Conservation (phyloP, 2,888 invertebrate genomes). For the Seira musarum region DNA sequence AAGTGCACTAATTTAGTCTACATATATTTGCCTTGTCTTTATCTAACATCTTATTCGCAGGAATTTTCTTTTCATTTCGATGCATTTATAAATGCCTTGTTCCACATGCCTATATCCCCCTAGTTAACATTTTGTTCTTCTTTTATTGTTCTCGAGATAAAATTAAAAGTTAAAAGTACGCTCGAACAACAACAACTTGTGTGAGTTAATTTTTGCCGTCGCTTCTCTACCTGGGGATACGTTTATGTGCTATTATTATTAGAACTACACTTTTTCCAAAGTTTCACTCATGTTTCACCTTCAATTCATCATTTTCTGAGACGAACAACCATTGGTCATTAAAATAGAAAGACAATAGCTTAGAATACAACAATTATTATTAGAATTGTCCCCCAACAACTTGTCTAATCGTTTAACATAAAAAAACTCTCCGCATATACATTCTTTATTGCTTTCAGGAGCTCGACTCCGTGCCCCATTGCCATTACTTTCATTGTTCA, state of each 20-base stretch:
- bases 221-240: neutral
- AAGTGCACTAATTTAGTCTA: too few species aligned
- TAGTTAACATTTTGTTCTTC: too few species aligned
- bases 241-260: neutral
- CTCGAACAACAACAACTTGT: too few species aligned
- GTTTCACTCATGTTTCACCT: neutral
- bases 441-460: neutral
- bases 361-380: neutral
- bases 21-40: constrained; percentile 25
- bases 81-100: neutral
- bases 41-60: neutral
- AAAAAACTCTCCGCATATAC: neutral
- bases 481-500: constrained; percentile 20
- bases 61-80: neutral
- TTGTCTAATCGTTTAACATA: neutral
- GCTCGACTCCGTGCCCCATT: neutral
- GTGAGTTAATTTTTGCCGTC: neutral
- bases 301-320: neutral
- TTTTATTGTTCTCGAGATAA: neutral
- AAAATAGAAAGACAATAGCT: neutral
- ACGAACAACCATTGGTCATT: neutral
- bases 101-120: neutral
- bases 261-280: neutral
- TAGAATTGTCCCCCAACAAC: neutral
- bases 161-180: neutral